Evolutionary conservation across 2,888 invertebrate genomes (phyloP), one percentile per base, ranked within the genome.

Genomic region (Escarpia spicata): DNA sequence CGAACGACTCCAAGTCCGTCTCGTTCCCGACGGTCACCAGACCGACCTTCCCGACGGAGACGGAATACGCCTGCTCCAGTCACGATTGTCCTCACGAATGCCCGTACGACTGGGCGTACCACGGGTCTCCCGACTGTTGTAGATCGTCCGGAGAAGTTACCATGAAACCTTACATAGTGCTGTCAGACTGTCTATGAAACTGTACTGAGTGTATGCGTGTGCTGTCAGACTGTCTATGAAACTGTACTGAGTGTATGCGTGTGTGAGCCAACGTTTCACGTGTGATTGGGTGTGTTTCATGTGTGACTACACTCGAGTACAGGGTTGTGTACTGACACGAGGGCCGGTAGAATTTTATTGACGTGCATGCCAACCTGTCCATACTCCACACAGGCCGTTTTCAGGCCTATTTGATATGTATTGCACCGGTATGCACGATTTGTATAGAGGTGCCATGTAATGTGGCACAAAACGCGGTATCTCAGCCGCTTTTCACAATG

Each of bases 91-190:
- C 75, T 15, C 75, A 75, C 75, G 75, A 75, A 2, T 75, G 75
- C 19, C 75, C 75, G 75, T 75, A 75, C 75, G 75, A 75, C 75
- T 75, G 75, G 75, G 75, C 75, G 2, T 75, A 75, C n/a, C 75
- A 75, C 75, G 75, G 75, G 26, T 26, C 75, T 6, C 19, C 26
- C 75, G 75, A 75, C 75, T 75, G 75, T 26, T 75, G 75, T 26
- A 75, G 75, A 75, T 75, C 75, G 75, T 75, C 75, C n/a, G 75
- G 19, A 6, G 75, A 75, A 75, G 75, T 75, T 15, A 75, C 75
- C 75, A 75, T 75, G 75, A 75, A 75, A 75, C 75, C 75, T 15
- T 75, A 75, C 75, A 75, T 75, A 75, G 75, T 75, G 75, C 75
- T 26, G 75, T 75, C 75, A 19, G 75, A 75, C 26, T 75, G 75